Conservation (phyloP, 1,140 invertebrate species). For the Macrostomum lignano region DNA sequence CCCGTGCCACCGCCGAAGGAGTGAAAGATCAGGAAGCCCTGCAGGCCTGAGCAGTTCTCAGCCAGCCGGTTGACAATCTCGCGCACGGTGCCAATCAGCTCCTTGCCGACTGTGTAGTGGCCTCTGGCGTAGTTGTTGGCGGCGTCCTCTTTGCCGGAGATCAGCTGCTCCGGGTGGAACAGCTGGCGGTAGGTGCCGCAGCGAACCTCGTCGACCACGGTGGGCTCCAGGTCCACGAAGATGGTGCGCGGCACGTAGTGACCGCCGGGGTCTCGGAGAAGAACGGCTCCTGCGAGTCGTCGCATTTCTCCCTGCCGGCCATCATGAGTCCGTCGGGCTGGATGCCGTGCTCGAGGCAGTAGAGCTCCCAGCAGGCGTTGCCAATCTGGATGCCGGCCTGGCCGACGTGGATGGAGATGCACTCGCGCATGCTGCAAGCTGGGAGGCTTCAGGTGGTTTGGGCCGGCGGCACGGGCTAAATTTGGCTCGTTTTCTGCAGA, state of each 20-base stretch:
- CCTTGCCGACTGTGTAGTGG: conserved; percentile 19
- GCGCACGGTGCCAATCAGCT: conserved; percentile 16
- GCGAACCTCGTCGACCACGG: conserved; percentile 12
- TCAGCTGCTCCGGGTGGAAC: conserved; percentile 27
- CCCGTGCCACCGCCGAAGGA: conserved; percentile 59
- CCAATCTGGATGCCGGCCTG: conserved; percentile 61
- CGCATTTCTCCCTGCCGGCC: too few species aligned
- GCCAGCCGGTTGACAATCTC: conserved; percentile 21
- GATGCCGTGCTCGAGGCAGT: conserved; percentile 61
- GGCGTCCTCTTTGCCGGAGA: conserved; percentile 21
- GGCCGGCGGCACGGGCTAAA: too few species aligned
- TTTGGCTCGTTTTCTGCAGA: too few species aligned
- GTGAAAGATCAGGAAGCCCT: conserved; percentile 57
- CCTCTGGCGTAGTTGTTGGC: conserved; percentile 24
- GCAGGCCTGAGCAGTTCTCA: conserved; percentile 44
- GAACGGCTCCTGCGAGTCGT: too few species aligned
- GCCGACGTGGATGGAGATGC: conserved; percentile 54
- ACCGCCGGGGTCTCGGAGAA: conserved; percentile 10
- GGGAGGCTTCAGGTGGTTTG: too few species aligned
- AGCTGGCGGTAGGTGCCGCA: conserved; percentile 16
- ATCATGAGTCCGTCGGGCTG: conserved; percentile 65
- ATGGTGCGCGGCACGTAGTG: conserved; percentile 10
- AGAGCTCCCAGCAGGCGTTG: conserved; percentile 49
- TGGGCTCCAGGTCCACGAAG: conserved; percentile 12
- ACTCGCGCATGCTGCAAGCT: too few species aligned